Evolutionary conservation across 2,888 invertebrate genomes (phyloP).

Genomic region (Polyommatus icarus): DNA sequence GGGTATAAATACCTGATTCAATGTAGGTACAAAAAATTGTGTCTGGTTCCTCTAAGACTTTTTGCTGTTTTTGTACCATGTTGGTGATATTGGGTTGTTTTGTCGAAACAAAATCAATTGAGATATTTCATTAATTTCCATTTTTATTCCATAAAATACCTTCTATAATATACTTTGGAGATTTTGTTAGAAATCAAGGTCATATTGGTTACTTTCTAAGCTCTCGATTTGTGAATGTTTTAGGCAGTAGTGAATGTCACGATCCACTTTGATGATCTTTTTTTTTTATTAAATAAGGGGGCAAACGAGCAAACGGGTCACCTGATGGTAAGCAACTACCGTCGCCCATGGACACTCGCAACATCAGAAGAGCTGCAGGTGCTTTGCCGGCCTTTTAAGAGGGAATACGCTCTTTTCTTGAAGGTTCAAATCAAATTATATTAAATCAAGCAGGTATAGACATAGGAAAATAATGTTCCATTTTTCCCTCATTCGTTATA

Average conservation of each 20-base stretch:
- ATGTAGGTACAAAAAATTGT: neutral
- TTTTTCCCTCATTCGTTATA: too few species aligned
- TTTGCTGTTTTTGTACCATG: neutral
- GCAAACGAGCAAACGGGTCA: too few species aligned
- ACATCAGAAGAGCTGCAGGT: too few species aligned
- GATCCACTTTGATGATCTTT: neutral
- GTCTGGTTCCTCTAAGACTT: neutral
- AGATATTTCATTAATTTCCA: neutral
- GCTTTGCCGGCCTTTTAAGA: too few species aligned
- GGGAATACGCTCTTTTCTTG: too few species aligned
- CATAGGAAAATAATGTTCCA: too few species aligned
- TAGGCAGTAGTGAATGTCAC: neutral
- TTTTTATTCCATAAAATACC: neutral
- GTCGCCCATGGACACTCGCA: too few species aligned
- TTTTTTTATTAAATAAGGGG: too few species aligned
- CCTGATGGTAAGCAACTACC: too few species aligned
- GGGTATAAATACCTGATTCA: neutral
- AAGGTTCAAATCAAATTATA: neutral
- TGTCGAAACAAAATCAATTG: neutral
- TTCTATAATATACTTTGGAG: neutral
- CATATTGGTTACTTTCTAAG: slow-evolving; percentile 18
- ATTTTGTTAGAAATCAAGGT: slow-evolving; percentile 19
- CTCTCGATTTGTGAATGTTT: slow-evolving; percentile 13
- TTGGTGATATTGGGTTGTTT: neutral
- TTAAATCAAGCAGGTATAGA: neutral